phyloP scores from a whole-genome alignment of 2,113 vertebrate genomes.

The Dolichallabes microphthalmus region DNA sequence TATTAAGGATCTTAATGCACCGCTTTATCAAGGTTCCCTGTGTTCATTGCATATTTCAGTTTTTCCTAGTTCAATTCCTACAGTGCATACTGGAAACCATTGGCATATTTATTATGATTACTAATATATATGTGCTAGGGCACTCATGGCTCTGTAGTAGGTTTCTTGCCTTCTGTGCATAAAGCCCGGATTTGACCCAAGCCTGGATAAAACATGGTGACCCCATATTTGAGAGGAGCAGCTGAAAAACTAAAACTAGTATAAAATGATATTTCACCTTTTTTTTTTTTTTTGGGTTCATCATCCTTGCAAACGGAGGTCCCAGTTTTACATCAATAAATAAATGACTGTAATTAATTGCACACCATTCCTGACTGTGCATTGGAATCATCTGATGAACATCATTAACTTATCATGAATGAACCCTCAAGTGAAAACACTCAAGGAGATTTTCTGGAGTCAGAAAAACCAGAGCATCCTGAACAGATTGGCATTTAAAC shows the following conservation, averaged over 20 bases:
- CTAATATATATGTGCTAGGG: background rate
- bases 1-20: background rate
- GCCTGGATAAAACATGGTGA: too few species aligned
- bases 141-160: too few species aligned
- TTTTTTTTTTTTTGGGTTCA: background rate
- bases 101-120: background rate
- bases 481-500: conserved; percentile 23
- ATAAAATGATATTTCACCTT: background rate
- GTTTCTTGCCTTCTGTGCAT: too few species aligned
- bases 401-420: background rate
- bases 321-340: background rate
- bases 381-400: background rate
- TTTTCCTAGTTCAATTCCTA: background rate
- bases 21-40: background rate
- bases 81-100: background rate
- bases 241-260: background rate
- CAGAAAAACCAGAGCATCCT: background rate
- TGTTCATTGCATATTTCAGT: conserved; percentile 8
- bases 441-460: conserved; percentile 9
- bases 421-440: background rate
- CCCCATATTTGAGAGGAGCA: too few species aligned
- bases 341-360: too few species aligned
- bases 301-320: background rate
- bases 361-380: background rate
- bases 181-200: too few species aligned